Evolutionary conservation across 2,888 invertebrate genomes (phyloP).

Genomic region (Apeira syringaria): DNA sequence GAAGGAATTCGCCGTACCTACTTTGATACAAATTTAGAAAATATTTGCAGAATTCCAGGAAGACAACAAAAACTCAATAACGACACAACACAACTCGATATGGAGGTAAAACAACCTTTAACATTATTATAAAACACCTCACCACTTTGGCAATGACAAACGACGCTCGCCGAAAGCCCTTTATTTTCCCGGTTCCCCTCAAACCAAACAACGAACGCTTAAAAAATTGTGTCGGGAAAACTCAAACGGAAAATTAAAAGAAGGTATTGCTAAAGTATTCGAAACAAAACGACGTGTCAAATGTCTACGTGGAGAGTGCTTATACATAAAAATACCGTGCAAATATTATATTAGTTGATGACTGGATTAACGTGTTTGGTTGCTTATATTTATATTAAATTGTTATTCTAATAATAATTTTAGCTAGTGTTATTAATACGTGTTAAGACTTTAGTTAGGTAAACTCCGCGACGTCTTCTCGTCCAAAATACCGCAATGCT

Average conservation of each 20-base stretch:
- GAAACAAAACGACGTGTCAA: too few relatives aligned
- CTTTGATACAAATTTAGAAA: too few relatives aligned
- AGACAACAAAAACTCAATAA: conserved; percentile 5
- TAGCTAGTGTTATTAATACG: too few relatives aligned
- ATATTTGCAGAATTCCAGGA: too few relatives aligned
- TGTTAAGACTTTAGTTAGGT: too few relatives aligned
- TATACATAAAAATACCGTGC: conserved; percentile 1
- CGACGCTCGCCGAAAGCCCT: conserved; percentile 9
- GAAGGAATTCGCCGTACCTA: too few relatives aligned
- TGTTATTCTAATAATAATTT: too few relatives aligned
- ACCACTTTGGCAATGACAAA: conserved; percentile 15
- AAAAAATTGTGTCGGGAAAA: conserved; percentile 16
- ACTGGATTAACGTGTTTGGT: conserved; percentile 11
- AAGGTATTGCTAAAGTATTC: conserved; percentile 20
- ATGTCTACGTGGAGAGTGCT: too few relatives aligned
- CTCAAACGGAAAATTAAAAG: conserved; percentile 26
- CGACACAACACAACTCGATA: neutral
- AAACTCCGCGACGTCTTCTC: too few relatives aligned
- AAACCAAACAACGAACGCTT: conserved; percentile 16
- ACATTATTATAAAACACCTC: conserved; percentile 13
- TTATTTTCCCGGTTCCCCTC: conserved; percentile 2
- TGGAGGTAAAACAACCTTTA: neutral
- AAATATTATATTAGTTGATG: neutral
- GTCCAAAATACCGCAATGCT: too few relatives aligned
- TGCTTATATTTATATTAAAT: too few relatives aligned